Base-by-base conservation (phyloP, 2,113 vertebrate genomes). In the Strix uralensis region DNA sequence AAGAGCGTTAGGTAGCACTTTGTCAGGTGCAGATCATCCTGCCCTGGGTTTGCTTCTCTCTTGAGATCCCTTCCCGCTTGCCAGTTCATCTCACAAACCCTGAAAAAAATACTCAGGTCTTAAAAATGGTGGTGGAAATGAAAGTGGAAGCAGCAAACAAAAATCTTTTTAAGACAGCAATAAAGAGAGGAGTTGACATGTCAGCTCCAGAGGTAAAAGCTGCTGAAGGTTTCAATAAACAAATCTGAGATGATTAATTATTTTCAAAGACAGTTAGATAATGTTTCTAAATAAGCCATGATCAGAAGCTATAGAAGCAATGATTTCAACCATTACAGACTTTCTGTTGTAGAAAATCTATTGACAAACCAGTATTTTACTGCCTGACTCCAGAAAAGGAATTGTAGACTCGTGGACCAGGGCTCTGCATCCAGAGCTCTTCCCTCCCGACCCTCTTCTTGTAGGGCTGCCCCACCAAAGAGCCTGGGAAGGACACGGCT, bases 281-380 rank as follows among this genome's bases (percentile, higher is more conserved):
- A 44, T 2, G 1, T 54, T 55, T 55, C 38, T 36, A 55, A 55
- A n/a, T 29, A 18, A 65, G 18, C 38, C 44, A 32, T 18, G 49
- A 66, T 66, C 25, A 44, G 51, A 66, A 54, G 38, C 32, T n/a
- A 17, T 3, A 42, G 11, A 54, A 54, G 49, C 38, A 54, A 29
- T 8, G 2, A 44, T 44, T 54, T 65, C 23, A 22, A 13, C 42
- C 4, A 0, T 17, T n/a, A 22, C 17, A 27, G 47, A 42, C 38
- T 44, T 54, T 54, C 38, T 22, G 12, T 29, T 52, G 29, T 2
- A 30, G 30, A 69, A 10, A 32, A 58, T 40, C 27, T 47, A 26
- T 20, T 3, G 6, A 25, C 13, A 58, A 26, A 13, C 10, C n/a
- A 34, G n/a, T 69, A 20, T 69, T 69, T 38, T 16, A 38, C 34